Conservation (phyloP, 2,113 vertebrate genomes). For the Procapra przewalskii region DNA sequence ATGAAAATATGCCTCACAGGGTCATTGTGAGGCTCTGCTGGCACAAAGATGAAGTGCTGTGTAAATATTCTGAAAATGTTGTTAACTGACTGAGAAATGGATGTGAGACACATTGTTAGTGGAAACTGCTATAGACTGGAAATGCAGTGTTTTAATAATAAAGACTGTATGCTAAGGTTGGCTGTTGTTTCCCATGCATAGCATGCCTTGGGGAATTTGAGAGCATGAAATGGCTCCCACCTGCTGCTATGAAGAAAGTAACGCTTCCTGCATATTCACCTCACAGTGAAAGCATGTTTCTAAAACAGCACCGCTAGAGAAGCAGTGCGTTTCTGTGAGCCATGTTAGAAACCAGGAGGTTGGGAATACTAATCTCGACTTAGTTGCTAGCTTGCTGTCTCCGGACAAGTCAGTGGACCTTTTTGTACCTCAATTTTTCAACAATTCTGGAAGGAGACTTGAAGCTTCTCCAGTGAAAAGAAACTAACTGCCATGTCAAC, state of each 20-base stretch:
- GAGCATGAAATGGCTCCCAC: not conserved
- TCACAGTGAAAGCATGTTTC: not conserved
- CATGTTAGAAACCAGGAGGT: not conserved
- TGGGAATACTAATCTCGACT: not conserved
- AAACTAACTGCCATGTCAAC: not conserved
- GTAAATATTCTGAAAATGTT: not conserved
- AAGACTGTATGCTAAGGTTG: not conserved
- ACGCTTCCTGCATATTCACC: constrained; percentile 14
- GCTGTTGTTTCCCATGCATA: constrained; percentile 8
- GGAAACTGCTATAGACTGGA: constrained; percentile 9
- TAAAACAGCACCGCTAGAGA: not conserved
- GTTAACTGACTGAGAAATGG: not conserved
- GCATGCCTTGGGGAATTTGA: not conserved
- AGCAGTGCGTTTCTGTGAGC: not conserved
- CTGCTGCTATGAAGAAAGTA: not conserved
- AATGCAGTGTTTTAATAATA: constrained; percentile 29
- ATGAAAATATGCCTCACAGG: not conserved
- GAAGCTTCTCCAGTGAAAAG: not conserved
- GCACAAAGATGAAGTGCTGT: not conserved
- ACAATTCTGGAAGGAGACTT: not conserved
- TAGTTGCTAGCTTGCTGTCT: not conserved
- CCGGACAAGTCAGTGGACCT: not conserved
- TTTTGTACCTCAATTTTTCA: not conserved
- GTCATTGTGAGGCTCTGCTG: not conserved
- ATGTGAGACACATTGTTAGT: constrained; percentile 2